Conservation (phyloP, 1,140 invertebrate species). For the Drosophila ogumai region DNA sequence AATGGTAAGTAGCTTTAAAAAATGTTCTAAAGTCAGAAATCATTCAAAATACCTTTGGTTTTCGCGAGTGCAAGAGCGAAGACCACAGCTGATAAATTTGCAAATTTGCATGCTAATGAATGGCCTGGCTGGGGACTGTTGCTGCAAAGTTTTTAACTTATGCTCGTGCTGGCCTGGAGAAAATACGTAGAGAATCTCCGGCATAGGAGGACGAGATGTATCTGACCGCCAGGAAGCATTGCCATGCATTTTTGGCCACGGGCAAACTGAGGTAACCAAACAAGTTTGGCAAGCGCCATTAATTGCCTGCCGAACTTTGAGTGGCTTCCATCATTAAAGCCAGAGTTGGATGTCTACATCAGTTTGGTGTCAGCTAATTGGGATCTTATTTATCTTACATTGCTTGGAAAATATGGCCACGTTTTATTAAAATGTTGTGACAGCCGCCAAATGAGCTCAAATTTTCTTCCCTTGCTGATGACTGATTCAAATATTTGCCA, state of each 20-base stretch:
- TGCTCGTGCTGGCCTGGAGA: slow-evolving; percentile 19
- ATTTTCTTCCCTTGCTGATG: slow-evolving; percentile 1
- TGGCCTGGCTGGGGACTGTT: slow-evolving; percentile 44
- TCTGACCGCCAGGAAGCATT: slow-evolving; percentile 8
- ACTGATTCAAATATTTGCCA: slow-evolving; percentile 7
- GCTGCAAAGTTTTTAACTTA: slow-evolving; percentile 50
- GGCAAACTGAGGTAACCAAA: slow-evolving; percentile 39
- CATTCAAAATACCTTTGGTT: background rate
- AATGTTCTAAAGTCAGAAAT: background rate
- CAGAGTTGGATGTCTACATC: background rate
- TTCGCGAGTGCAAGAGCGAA: background rate
- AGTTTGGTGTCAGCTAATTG: slow-evolving; percentile 18
- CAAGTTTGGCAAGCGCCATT: slow-evolving; percentile 40
- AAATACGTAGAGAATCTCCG: slow-evolving; percentile 1
- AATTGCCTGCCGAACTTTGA: slow-evolving; percentile 71
- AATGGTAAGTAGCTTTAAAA: background rate
- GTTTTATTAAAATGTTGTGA: slow-evolving; percentile 14
- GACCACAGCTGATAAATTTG: slow-evolving; percentile 64
- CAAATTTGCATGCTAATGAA: slow-evolving; percentile 75
- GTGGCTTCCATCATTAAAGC: slow-evolving; percentile 61
- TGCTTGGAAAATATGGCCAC: slow-evolving; percentile 8
- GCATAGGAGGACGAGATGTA: slow-evolving; percentile 17
- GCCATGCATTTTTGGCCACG: slow-evolving; percentile 10
- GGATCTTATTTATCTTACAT: slow-evolving; percentile 23
- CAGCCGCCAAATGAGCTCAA: background rate